Base-by-base conservation (phyloP, 2,113 vertebrate genomes). In the Petroica traversi region DNA sequence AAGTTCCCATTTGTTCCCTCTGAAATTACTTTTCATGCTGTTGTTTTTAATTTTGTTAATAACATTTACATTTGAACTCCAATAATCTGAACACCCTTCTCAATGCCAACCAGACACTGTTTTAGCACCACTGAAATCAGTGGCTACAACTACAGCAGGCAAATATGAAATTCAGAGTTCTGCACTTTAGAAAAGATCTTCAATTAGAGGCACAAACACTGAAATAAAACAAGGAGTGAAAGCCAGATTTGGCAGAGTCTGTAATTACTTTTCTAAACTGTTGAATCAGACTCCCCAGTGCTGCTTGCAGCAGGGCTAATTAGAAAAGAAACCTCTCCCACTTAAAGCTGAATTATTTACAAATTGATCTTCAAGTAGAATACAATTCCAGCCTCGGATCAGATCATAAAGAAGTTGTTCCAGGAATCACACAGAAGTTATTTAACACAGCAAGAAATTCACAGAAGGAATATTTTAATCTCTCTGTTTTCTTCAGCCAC, bases 241-340 rank as follows among this genome's bases (percentile, higher is more conserved):
- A 79, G 69, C 6, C 75, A 97, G 86, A 40, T 93, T 96, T 86
- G 79, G 79, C 55, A 64, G 2, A 79, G 43, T 73, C 79, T 92
- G 43, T 95, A 97, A 98, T 96, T 97, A 85, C 66, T 93, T 96
- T 91, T 77, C 57, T 86, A 62, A 89, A 97, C 57, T 63, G 89
- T 72, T 85, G 88, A 96, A 85, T 92, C 85, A 95, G 41, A 77
- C 38, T 94, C n/a, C 73, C 52, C 85, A 92, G 66, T 73, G 71
- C 76, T 82, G 67, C 84, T 86, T 89, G 62, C 84, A 83, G 31
- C 54, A 72, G 24, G 28, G 31, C 45, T 85, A 76, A 85, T 76
- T 61, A 69, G 8, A 62, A 76, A 86, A 92, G 57, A 76, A 93
- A 29, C 9, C 38, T 67, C 61, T 67, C 34, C 43, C 43, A 40